Percentiles rank a stretch among this genome's conserved stretches.
These are phyloP conservation scores for Blennius ocellaris DNA, from an alignment of 2,113 vertebrate species.

Conservation along the genomic window DNA sequence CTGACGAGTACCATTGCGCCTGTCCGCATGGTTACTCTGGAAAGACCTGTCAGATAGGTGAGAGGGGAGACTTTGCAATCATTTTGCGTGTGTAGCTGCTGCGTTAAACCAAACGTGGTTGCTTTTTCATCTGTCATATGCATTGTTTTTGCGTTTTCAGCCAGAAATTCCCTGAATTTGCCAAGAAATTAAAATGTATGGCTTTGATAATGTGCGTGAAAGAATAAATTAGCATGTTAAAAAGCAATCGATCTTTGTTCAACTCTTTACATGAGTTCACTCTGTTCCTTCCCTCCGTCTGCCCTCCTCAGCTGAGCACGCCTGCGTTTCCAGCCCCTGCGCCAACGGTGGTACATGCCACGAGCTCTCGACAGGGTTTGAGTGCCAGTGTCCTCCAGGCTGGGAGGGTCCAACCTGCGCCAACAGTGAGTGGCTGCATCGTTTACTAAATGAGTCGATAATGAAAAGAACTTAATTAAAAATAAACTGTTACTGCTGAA, in stretches of 20 bases:
- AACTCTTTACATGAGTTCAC: neutral
- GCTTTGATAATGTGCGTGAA: no score
- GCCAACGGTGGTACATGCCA: constrained; percentile 92
- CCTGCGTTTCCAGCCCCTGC: constrained; percentile 93
- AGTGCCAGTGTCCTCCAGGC: constrained; percentile 91
- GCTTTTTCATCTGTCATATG: neutral
- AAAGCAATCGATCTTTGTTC: no score
- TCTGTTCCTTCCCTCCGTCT: neutral
- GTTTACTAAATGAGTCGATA: neutral
- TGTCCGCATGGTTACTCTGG: constrained; percentile 95
- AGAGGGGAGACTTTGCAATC: neutral
- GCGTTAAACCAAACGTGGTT: neutral
- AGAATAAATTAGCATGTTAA: no score
- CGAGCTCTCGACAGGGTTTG: constrained; percentile 88
- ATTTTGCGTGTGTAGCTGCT: neutral
- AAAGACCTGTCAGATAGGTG: constrained; percentile 94
- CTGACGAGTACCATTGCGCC: constrained; percentile 90
- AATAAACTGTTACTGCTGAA: no score
- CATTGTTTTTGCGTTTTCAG: neutral
- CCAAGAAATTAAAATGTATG: no score
- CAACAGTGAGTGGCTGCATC: constrained; percentile 82
- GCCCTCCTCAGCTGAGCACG: constrained; percentile 87
- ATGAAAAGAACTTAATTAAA: no score
- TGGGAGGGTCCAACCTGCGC: constrained; percentile 95
- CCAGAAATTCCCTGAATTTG: no score